These are phyloP conservation scores for Fregata magnificens DNA, from an alignment of 2,113 vertebrate species.

Conservation along the genomic window DNA sequence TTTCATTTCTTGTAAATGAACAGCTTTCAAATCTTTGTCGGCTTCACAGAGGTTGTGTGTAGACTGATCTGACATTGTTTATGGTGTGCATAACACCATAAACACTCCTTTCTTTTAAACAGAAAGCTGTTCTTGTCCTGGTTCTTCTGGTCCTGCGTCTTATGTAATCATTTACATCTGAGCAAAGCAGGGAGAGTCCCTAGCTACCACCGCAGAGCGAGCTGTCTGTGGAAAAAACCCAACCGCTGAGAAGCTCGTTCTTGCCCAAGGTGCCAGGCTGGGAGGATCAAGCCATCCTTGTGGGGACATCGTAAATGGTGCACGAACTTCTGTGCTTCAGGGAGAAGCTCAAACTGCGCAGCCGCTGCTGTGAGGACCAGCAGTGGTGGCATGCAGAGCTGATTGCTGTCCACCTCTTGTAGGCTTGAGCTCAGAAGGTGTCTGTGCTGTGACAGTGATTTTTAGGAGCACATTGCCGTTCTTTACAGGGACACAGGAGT, in stretches of 20 bases:
- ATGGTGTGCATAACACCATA: not conserved
- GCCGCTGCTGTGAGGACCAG: not conserved
- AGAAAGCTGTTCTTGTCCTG: not conserved
- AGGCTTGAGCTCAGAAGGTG: not conserved
- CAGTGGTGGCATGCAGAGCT: not conserved
- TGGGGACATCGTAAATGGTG: not conserved
- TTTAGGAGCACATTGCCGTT: fast-evolving
- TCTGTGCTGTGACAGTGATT: not conserved
- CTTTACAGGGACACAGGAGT: not conserved
- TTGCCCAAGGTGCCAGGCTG: not conserved
- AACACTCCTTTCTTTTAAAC: not conserved
- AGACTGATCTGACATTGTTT: not conserved
- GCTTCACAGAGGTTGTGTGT: not conserved
- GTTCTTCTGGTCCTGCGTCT: not conserved
- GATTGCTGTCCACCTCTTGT: not conserved
- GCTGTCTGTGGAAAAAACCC: not conserved
- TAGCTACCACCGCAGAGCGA: fast-evolving
- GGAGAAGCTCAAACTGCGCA: not conserved
- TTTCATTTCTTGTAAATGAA: not conserved
- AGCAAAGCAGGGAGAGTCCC: not conserved
- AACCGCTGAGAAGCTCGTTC: not conserved
- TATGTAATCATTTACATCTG: not conserved
- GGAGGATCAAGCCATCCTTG: not conserved
- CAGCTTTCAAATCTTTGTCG: not conserved
- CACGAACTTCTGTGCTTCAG: not conserved